These are phyloP conservation scores for Callorhinus ursinus DNA, from an alignment of 2,113 vertebrate genomes.

Conservation along the genomic window DNA sequence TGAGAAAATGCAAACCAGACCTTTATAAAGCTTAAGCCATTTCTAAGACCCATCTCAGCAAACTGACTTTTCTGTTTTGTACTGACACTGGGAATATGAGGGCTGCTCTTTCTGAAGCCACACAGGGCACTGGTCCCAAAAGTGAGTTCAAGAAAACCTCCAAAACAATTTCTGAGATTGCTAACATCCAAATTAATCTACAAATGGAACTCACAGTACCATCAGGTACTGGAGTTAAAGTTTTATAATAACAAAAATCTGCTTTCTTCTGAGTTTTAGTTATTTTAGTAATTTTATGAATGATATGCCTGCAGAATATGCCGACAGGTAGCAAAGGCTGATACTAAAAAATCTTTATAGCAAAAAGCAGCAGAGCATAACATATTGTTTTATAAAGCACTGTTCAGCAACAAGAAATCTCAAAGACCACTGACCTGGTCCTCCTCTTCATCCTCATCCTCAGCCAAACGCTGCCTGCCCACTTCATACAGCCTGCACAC, in stretches of 20 bases:
- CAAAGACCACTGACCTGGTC: slow-evolving; percentile 91
- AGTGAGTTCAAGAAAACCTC: not conserved
- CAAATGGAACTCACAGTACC: not conserved
- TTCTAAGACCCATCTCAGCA: not conserved
- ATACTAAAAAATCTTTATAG: not conserved
- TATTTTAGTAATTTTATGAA: not conserved
- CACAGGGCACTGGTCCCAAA: not conserved
- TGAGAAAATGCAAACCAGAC: slow-evolving; percentile 7
- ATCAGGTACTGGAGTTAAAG: not conserved
- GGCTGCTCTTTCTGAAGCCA: not conserved
- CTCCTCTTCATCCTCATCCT: slow-evolving; percentile 99
- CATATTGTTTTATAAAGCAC: not conserved
- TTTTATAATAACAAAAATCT: not conserved
- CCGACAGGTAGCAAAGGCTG: not conserved
- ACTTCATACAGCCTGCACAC: slow-evolving; percentile 99
- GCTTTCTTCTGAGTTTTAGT: slow-evolving; percentile 27
- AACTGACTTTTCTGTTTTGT: not conserved
- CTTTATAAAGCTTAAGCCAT: not conserved
- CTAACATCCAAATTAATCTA: not conserved
- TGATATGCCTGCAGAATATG: not conserved
- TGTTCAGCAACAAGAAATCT: slow-evolving; percentile 6
- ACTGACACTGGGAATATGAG: not conserved
- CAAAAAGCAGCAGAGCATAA: not conserved
- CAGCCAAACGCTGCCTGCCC: slow-evolving; percentile 96
- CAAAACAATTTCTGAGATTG: not conserved